A percentile compares a stretch with the other conserved stretches of the same genome.
Conservation (phyloP, 2,888 invertebrate genomes). For the Spatulosminthurus flaviceps region DNA sequence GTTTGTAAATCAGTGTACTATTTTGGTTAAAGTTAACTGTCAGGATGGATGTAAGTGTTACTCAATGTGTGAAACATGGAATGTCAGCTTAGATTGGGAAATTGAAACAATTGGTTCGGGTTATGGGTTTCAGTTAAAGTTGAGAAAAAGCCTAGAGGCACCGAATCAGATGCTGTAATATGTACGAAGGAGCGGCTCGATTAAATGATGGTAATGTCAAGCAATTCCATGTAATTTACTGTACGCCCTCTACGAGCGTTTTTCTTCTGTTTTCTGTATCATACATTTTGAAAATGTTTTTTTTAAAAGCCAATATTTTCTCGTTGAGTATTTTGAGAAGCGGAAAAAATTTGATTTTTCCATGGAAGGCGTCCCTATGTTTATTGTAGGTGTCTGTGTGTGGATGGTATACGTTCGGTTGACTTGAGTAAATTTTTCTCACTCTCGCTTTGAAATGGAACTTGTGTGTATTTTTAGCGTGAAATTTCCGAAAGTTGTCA, state of each 20-base stretch:
- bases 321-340: too few relatives aligned
- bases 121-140: not conserved
- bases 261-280: not conserved
- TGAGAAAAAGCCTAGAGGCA: conserved; percentile 13
- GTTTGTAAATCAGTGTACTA: too few relatives aligned
- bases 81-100: not conserved
- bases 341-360: too few relatives aligned
- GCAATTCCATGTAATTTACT: conserved; percentile 21
- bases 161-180: conserved; percentile 15
- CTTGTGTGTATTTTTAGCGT: conserved; percentile 11
- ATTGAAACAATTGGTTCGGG: not conserved
- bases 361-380: conserved; percentile 1
- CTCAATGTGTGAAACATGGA: not conserved
- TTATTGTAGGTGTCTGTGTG: not conserved
- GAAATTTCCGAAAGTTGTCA: conserved; percentile 9
- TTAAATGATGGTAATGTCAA: conserved; percentile 32
- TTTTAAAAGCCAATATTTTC: too few relatives aligned
- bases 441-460: not conserved
- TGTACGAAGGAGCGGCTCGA: conserved; percentile 31
- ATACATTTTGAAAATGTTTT: too few relatives aligned
- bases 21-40: too few relatives aligned
- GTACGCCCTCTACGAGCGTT: conserved; percentile 23
- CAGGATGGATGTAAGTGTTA: not conserved
- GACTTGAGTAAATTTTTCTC: not conserved
- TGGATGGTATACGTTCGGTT: too few relatives aligned